Base-by-base conservation (phyloP, 2,888 invertebrate genomes). In the Eristalis pertinax region DNA sequence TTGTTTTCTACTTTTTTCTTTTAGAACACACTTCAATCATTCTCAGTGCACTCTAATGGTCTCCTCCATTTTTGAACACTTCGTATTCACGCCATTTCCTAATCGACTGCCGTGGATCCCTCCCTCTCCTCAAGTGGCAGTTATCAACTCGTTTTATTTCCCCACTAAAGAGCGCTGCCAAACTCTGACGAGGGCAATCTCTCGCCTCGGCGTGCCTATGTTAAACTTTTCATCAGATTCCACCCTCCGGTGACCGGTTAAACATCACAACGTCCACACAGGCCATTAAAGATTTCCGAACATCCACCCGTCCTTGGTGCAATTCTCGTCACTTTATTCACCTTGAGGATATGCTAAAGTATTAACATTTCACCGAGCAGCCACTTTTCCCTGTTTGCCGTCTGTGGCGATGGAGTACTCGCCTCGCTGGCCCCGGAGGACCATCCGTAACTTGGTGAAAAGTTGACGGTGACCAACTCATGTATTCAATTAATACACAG, bases 401-500 rank as follows among this genome's bases (percentile, higher is more conserved):
- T 19, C 50, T 19, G 7, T 50, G 19, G 8, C 50, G 8, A 8
- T 13, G 60, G 60, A 26, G 15, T 19, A 19, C 50, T 43, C 64
- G 4, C 38, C 43, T n/a, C 32, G 5, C 50, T 43, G 50, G 15
- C 38, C 43, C 43, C n/a, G 26, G 10, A 58, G 38, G 35, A 26
- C n/a, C 69, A n/a, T 26, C 56, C 60, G 50, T 50, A 50, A 29
- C 63, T 50, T 32, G 63, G 63, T 56, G 56, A 24, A 70, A 69
- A 77, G 69, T 64, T 56, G 60, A 60, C 60, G 69, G 63, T 77
- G 77, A 77, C 77, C 77, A 29, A 69, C 63, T 77, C 69, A 77
- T 50, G 69, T 77, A 77, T 77, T 77, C 77, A 77, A 77, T 77
- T 77, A 77, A 77, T 68, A 35, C 69, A 68, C 63, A 63, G 43